phyloP scores from a whole-genome alignment of 2,888 invertebrate genomes.

The Acheta domesticus region DNA sequence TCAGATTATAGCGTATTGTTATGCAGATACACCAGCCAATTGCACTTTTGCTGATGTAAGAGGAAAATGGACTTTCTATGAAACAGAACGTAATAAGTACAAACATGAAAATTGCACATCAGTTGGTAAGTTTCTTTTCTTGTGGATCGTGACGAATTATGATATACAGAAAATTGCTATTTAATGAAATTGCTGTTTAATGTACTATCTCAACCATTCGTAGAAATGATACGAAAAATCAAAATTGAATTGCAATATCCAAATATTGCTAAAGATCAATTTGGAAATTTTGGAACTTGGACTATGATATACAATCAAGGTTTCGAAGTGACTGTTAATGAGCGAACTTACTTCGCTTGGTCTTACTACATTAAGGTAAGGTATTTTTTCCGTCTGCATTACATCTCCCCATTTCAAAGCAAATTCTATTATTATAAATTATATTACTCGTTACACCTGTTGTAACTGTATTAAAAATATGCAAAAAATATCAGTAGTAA shows the following conservation, averaged over 20 bases:
- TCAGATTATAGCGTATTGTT: not conserved
- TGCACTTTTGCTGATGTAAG: conserved; percentile 44
- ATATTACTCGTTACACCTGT: too few species aligned
- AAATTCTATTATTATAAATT: too few species aligned
- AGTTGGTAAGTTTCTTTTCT: conserved; percentile 31
- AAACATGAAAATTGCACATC: conserved; percentile 37
- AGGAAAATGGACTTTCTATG: conserved; percentile 44
- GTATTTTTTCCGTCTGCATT: not conserved
- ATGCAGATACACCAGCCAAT: conserved; percentile 44
- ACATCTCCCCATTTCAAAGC: too few species aligned
- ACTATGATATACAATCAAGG: conserved; percentile 54
- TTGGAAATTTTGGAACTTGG: conserved; percentile 51
- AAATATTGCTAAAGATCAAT: conserved; percentile 48
- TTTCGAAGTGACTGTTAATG: conserved; percentile 47
- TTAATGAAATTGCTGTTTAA: not conserved
- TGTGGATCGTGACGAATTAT: not conserved
- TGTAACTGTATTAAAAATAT: too few species aligned
- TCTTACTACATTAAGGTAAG: conserved; percentile 44
- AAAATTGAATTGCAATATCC: conserved; percentile 46
- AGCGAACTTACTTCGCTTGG: conserved; percentile 49
- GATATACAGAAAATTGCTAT: not conserved
- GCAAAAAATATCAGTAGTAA: too few species aligned
- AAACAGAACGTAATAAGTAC: conserved; percentile 40
- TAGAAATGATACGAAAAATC: conserved; percentile 36
- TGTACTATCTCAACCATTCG: conserved; percentile 23